Evolutionary conservation across 2,113 vertebrate species (phyloP).

Genomic region (Notarius lentiginosus): DNA sequence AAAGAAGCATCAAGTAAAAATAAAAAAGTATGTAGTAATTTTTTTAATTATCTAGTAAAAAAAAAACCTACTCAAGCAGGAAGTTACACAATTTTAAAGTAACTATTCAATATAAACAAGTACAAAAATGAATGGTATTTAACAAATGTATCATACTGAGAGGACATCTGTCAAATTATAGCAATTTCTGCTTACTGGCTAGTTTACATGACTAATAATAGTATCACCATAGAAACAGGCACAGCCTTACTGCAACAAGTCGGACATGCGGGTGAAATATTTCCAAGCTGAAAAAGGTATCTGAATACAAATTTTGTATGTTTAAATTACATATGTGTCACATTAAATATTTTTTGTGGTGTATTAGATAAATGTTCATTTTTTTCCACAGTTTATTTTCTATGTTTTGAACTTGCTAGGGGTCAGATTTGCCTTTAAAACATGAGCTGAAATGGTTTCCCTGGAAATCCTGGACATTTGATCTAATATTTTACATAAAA

Average conservation of each 20-base stretch:
- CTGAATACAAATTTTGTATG: background rate
- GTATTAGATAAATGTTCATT: background rate
- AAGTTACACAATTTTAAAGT: background rate
- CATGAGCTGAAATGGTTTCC: background rate
- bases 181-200: background rate
- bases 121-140: background rate
- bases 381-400: background rate
- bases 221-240: background rate
- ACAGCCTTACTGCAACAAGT: background rate
- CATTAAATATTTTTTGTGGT: background rate
- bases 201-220: background rate
- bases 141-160: background rate
- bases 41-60: background rate
- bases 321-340: background rate
- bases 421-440: background rate
- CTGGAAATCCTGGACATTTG: background rate
- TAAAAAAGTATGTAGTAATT: no score
- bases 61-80: background rate
- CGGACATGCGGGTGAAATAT: background rate
- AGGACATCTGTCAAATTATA: no score
- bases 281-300: background rate
- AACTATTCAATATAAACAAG: no score
- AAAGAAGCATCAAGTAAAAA: background rate
- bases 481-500: background rate
- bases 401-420: background rate